These are phyloP conservation scores for Slavum lentiscoides DNA, from an alignment of 2,888 invertebrate species.

Conservation along the genomic window DNA sequence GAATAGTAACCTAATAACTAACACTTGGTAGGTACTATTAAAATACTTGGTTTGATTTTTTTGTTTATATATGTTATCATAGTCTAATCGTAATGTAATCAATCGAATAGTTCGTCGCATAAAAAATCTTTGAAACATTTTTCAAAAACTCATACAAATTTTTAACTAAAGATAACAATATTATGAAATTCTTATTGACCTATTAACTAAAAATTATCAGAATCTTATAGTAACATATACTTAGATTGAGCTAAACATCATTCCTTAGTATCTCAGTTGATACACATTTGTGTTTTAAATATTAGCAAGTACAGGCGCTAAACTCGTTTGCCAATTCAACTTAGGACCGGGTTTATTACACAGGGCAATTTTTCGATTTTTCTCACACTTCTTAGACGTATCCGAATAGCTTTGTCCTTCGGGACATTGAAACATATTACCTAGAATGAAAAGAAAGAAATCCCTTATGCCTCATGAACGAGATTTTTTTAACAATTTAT, in stretches of 20 bases:
- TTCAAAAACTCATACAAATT: conserved; percentile 39
- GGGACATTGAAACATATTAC: conserved; percentile 77
- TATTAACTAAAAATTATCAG: conserved; percentile 1
- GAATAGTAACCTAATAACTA: conserved; percentile 18
- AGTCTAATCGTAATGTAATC: neutral
- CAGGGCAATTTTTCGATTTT: conserved; percentile 65
- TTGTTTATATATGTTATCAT: neutral
- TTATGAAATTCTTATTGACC: neutral
- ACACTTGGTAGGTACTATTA: neutral
- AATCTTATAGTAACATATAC: conserved; percentile 1
- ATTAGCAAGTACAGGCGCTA: conserved; percentile 49
- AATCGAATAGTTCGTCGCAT: neutral
- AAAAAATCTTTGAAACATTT: conserved; percentile 51
- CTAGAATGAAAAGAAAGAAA: conserved; percentile 61
- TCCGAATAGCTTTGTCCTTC: conserved; percentile 76
- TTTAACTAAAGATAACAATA: conserved; percentile 1
- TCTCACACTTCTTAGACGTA: conserved; percentile 76
- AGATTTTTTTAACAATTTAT: neutral
- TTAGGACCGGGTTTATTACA: conserved; percentile 61
- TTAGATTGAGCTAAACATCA: conserved; percentile 32
- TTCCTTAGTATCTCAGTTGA: neutral
- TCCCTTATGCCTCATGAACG: neutral
- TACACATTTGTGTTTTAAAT: conserved; percentile 2
- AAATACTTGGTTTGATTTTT: conserved; percentile 9
- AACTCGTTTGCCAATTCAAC: conserved; percentile 48